Percentiles rank a stretch among this genome's conserved stretches.
Conservation (phyloP, 2,113 vertebrate genomes). For the Charadrius vociferus region DNA sequence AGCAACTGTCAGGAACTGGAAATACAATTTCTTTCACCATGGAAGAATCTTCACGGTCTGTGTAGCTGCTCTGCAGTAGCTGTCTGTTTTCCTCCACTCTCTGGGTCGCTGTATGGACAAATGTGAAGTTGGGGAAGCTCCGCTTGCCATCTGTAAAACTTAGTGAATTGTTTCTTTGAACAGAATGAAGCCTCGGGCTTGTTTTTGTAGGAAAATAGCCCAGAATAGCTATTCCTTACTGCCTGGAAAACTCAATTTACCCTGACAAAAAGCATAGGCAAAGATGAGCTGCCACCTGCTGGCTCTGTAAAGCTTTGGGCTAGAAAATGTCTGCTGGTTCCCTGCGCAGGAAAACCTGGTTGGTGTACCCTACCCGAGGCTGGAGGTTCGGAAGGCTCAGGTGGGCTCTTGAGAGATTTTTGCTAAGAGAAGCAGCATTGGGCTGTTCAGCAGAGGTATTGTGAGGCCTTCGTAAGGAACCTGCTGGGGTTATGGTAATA, state of each 20-base stretch:
- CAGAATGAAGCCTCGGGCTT: background rate
- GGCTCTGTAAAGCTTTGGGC: background rate
- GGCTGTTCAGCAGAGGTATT: background rate
- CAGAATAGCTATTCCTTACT: background rate
- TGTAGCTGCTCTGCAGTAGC: background rate
- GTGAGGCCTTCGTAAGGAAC: background rate
- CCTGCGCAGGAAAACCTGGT: background rate
- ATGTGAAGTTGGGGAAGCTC: background rate
- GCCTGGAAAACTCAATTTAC: background rate
- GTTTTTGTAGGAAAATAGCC: background rate
- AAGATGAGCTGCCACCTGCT: slow-evolving; percentile 45
- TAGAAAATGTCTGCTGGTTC: background rate
- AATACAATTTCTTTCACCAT: background rate
- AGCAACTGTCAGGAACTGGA: background rate
- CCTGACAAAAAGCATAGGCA: background rate
- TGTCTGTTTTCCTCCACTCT: background rate
- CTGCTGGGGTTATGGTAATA: background rate
- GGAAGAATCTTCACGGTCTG: background rate
- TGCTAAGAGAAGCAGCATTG: background rate
- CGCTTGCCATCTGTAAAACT: background rate
- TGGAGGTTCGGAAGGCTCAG: background rate
- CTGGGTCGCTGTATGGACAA: background rate
- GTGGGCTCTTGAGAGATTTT: background rate
- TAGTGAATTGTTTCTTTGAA: background rate
- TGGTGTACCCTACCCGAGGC: background rate